Evolutionary conservation across 1,140 invertebrate genomes (phyloP).

Genomic region (Drosophila arawakana): DNA sequence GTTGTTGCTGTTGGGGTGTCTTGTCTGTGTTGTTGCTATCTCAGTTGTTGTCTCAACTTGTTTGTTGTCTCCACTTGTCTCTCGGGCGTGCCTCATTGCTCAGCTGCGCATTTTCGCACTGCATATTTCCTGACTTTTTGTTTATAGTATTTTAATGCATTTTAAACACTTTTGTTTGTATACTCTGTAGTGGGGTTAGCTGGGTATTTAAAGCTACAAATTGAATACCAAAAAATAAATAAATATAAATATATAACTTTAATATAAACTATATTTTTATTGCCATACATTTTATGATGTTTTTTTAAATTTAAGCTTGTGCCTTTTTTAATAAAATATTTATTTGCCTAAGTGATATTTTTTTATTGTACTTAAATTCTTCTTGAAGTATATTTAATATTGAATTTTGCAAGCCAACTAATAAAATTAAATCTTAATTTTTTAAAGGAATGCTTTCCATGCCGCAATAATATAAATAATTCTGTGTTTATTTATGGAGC

Average conservation of each 20-base stretch:
- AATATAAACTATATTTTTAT: too few species aligned
- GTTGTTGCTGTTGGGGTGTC: neutral
- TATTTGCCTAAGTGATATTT: too few species aligned
- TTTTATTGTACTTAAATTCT: too few species aligned
- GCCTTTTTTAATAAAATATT: too few species aligned
- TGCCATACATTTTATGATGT: too few species aligned
- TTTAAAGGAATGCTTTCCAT: too few species aligned
- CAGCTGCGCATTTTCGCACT: slow-evolving; percentile 62
- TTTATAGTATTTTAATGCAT: slow-evolving; percentile 31
- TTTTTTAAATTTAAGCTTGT: too few species aligned
- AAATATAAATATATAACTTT: neutral
- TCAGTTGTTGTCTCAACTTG: slow-evolving; percentile 52
- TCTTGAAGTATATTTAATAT: too few species aligned
- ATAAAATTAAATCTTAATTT: too few species aligned
- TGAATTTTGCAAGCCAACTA: too few species aligned
- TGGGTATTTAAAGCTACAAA: neutral
- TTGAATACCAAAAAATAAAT: neutral
- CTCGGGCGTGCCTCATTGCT: slow-evolving; percentile 51
- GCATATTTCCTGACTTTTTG: slow-evolving; percentile 71
- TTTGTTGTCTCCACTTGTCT: slow-evolving; percentile 35
- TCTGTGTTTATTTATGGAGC: too few species aligned
- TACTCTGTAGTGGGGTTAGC: neutral
- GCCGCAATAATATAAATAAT: too few species aligned
- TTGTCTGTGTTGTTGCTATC: slow-evolving; percentile 21
- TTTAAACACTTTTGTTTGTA: slow-evolving; percentile 21